phyloP scores from a whole-genome alignment of 2,888 invertebrate genomes.

The Ceraclea dissimilis region DNA sequence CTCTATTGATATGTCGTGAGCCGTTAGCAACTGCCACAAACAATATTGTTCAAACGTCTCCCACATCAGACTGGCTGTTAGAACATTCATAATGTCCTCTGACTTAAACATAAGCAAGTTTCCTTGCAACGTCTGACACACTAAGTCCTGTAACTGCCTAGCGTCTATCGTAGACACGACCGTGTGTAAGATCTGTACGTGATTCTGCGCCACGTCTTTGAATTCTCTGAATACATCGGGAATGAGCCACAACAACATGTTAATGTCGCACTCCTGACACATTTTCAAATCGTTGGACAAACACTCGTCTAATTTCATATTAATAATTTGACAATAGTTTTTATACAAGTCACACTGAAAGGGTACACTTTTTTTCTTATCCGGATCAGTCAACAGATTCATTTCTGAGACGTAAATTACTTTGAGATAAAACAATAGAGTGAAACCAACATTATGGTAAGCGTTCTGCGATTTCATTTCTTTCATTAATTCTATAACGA shows the following conservation, averaged over 20 bases:
- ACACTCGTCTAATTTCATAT: slow-evolving; percentile 65
- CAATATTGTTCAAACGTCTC: slow-evolving; percentile 97
- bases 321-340: slow-evolving; percentile 76
- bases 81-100: slow-evolving; percentile 65
- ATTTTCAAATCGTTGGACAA: slow-evolving; percentile 77
- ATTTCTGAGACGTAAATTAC: slow-evolving; percentile 55
- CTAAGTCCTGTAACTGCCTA: slow-evolving; percentile 79
- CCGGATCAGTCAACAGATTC: slow-evolving; percentile 42
- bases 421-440: slow-evolving; percentile 84
- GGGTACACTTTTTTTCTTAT: slow-evolving; percentile 51
- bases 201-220: slow-evolving; percentile 78
- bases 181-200: slow-evolving; percentile 78
- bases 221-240: slow-evolving; percentile 90
- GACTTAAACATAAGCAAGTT: slow-evolving; percentile 75
- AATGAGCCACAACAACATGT: slow-evolving; percentile 84
- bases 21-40: slow-evolving; percentile 91
- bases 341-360: slow-evolving; percentile 83
- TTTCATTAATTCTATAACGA: slow-evolving; percentile 69
- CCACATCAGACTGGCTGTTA: slow-evolving; percentile 84
- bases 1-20: slow-evolving; percentile 91
- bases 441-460: slow-evolving; percentile 73
- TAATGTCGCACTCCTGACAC: slow-evolving; percentile 83
- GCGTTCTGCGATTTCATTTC: slow-evolving; percentile 63
- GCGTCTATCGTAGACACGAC: slow-evolving; percentile 89
- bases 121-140: slow-evolving; percentile 86